Conservation (phyloP, 2,797 vertebrate genomes). For the Tokudaia muenninki region DNA sequence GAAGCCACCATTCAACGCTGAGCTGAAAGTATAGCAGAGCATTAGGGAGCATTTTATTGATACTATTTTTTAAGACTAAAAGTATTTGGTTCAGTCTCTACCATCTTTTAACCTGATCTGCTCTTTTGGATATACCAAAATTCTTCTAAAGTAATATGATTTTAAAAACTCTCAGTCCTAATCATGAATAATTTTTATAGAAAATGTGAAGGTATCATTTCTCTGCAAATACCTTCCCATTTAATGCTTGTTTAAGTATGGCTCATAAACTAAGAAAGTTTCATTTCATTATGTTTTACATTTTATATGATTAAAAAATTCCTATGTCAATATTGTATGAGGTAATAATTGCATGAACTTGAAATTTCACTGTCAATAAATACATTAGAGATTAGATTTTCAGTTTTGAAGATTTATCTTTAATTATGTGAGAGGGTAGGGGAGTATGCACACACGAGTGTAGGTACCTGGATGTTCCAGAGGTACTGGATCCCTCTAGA, state of each 20-base stretch:
- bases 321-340: constrained; percentile 14
- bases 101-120: neutral
- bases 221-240: neutral
- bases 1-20: neutral
- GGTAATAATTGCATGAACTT: constrained; percentile 47
- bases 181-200: neutral
- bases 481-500: neutral
- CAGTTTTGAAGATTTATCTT: neutral
- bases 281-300: neutral
- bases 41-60: neutral
- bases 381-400: constrained; percentile 19
- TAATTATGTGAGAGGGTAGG: neutral
- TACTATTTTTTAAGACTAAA: neutral
- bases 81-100: constrained; percentile 16
- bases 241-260: constrained; percentile 28
- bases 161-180: neutral
- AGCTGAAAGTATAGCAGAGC: neutral
- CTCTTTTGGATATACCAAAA: constrained; percentile 4
- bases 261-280: neutral
- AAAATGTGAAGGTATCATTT: constrained; percentile 6
- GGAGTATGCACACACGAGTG: neutral
- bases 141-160: neutral
- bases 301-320: neutral
- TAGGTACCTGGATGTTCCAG: neutral
- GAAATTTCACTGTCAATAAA: neutral